phyloP scores from a whole-genome alignment of 1,140 invertebrate species.

The Colletes latitarsis region DNA sequence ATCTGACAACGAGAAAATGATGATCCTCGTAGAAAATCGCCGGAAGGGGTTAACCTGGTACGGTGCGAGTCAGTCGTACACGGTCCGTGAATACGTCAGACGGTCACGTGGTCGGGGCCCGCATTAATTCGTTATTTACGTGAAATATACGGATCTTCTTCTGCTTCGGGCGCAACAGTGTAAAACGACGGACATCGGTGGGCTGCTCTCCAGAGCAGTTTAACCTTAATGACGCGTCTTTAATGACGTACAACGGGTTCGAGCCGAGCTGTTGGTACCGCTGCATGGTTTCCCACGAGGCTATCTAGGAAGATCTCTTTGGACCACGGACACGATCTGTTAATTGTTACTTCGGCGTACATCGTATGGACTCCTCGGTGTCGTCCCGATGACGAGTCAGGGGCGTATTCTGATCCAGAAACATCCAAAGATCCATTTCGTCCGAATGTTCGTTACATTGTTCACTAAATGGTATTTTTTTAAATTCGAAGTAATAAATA shows the following conservation, averaged over 20 bases:
- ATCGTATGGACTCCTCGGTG: slow-evolving; percentile 28
- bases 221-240: slow-evolving; percentile 81
- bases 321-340: slow-evolving; percentile 69
- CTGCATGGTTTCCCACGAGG: slow-evolving; percentile 73
- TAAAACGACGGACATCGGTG: slow-evolving; percentile 57
- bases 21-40: slow-evolving; percentile 43
- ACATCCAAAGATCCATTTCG: no score
- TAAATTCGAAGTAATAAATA: no score
- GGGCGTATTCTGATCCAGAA: no score
- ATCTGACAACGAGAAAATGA: slow-evolving; percentile 45
- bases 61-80: slow-evolving; percentile 30
- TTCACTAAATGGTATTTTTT: no score
- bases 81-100: slow-evolving; percentile 5
- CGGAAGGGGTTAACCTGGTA: slow-evolving; percentile 47
- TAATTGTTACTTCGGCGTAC: slow-evolving; percentile 73
- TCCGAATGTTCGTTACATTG: no score
- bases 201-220: slow-evolving; percentile 71
- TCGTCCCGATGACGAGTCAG: neutral
- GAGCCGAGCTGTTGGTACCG: slow-evolving; percentile 65
- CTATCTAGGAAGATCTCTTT: slow-evolving; percentile 54
- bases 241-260: slow-evolving; percentile 75
- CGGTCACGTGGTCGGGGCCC: slow-evolving; percentile 10
- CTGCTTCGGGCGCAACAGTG: slow-evolving; percentile 38
- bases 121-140: slow-evolving; percentile 62
- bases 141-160: slow-evolving; percentile 47